These are phyloP conservation scores for Antennarius maculatus DNA, from an alignment of 2,797 vertebrate genomes.

Conservation along the genomic window DNA sequence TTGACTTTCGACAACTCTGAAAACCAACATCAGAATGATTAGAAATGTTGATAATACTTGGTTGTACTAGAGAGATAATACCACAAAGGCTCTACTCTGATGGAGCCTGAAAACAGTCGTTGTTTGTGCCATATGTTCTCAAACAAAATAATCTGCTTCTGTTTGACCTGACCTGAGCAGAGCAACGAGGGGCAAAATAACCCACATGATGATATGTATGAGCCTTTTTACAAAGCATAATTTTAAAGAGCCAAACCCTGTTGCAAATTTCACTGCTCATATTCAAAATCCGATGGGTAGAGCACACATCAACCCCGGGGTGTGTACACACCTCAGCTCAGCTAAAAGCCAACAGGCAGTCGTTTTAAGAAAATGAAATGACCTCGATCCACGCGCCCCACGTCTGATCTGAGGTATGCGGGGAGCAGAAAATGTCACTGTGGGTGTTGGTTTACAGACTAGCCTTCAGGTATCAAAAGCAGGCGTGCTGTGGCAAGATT, in stretches of 20 bases:
- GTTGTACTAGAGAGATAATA: not conserved
- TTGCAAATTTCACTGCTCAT: not conserved
- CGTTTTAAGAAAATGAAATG: conserved; percentile 10
- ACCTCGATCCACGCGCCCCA: conserved; percentile 9
- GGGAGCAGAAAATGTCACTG: conserved; percentile 60
- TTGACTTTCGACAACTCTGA: not conserved
- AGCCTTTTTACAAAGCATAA: not conserved
- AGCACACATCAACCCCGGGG: not conserved
- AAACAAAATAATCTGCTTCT: conserved; percentile 36
- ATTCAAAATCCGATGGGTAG: not conserved
- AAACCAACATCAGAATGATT: conserved; percentile 6
- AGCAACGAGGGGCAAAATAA: not conserved
- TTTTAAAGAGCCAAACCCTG: not conserved
- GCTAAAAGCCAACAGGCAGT: conserved; percentile 6
- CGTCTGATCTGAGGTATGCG: conserved; percentile 41
- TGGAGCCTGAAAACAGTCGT: not conserved
- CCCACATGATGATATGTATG: not conserved
- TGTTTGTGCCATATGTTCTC: conserved; percentile 26
- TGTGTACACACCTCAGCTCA: conserved; percentile 6
- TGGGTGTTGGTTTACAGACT: conserved; percentile 65
- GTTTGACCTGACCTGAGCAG: conserved; percentile 26
- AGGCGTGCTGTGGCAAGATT: conserved; percentile 59
- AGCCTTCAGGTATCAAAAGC: conserved; percentile 71
- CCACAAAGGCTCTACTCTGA: not conserved
- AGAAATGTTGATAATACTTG: conserved; percentile 10